These are phyloP conservation scores for Leuctra nigra DNA, from an alignment of 2,888 invertebrate genomes.

Conservation along the genomic window DNA sequence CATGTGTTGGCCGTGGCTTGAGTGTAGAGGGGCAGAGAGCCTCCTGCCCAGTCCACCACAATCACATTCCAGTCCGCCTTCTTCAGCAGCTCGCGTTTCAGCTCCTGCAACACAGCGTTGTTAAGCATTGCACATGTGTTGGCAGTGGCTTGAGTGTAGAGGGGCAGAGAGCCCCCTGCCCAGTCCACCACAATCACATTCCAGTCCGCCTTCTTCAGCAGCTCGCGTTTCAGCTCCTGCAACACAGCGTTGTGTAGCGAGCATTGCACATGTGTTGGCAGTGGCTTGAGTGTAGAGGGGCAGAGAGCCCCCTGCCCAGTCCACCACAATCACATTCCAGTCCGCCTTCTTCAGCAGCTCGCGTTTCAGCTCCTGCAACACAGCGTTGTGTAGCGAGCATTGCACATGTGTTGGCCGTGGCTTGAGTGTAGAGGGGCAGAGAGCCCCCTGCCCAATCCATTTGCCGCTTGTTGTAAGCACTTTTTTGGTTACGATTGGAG, in stretches of 20 bases:
- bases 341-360: conserved; percentile 71
- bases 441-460: conserved; percentile 87
- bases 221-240: conserved; percentile 71
- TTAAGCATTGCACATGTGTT: no score
- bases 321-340: conserved; percentile 74
- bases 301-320: conserved; percentile 82
- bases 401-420: conserved; percentile 83
- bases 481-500: no score
- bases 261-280: conserved; percentile 82
- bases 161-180: conserved; percentile 77
- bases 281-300: conserved; percentile 82
- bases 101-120: conserved; percentile 62
- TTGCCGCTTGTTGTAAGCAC: no score
- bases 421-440: conserved; percentile 76
- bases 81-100: conserved; percentile 74
- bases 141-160: conserved; percentile 82
- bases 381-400: no score
- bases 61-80: conserved; percentile 73
- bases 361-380: conserved; percentile 67
- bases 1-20: conserved; percentile 85
- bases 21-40: conserved; percentile 75
- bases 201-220: conserved; percentile 68
- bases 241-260: no score
- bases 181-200: conserved; percentile 81
- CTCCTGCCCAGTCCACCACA: conserved; percentile 81